Evolutionary conservation across 2,888 invertebrate genomes (phyloP).

Genomic region (Petrolisthes manimaculis): DNA sequence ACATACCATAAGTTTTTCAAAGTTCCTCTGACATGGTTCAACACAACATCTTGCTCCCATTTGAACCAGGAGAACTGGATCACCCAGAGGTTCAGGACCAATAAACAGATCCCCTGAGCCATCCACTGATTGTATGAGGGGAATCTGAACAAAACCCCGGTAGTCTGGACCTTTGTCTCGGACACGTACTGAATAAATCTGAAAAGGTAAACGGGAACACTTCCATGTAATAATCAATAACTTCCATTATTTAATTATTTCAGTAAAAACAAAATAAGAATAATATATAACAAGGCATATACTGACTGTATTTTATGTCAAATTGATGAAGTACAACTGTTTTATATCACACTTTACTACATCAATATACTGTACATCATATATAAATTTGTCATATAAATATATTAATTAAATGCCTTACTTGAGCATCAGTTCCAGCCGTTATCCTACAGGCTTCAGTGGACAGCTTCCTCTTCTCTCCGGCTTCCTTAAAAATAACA

Average conservation of each 20-base stretch:
- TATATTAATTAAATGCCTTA: constrained; percentile 67
- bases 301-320: too few relatives aligned
- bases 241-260: neutral
- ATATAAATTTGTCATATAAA: too few relatives aligned
- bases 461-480: constrained; percentile 74
- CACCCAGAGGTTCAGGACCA: constrained; percentile 45
- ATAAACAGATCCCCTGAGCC: constrained; percentile 56
- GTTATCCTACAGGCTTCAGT: constrained; percentile 78
- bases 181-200: constrained; percentile 78
- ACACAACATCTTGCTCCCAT: constrained; percentile 69
- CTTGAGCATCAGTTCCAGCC: constrained; percentile 75
- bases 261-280: neutral
- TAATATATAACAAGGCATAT: neutral
- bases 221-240: neutral
- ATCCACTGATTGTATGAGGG: constrained; percentile 68
- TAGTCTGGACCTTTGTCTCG: constrained; percentile 79
- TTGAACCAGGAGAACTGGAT: constrained; percentile 46
- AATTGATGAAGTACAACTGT: too few relatives aligned
- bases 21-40: constrained; percentile 68
- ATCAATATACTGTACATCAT: too few relatives aligned
- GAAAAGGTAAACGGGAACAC: constrained; percentile 15
- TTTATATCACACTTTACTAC: too few relatives aligned
- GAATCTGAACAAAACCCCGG: constrained; percentile 80
- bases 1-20: constrained; percentile 41
- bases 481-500: constrained; percentile 76